Evolutionary conservation across 2,888 invertebrate genomes (phyloP), one percentile per base, ranked within the genome.

Genomic region (Acleris literana): DNA sequence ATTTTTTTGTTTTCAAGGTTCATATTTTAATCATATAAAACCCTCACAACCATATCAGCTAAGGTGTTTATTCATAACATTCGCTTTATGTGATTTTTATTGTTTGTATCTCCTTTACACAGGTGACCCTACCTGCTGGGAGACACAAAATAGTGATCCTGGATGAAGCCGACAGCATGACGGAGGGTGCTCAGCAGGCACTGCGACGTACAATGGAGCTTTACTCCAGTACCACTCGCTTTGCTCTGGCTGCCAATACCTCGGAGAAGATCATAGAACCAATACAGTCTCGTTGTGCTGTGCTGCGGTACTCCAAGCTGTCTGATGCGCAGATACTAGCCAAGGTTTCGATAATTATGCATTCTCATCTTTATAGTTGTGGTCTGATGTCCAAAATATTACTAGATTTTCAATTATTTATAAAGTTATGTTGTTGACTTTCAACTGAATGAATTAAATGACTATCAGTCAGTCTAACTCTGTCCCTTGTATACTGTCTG

Each of bases 81-180:
- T 11, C 11, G 33, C 17, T 1, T 9, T 6, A 48, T 20, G 48
- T 48, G 1, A 17, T 17, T 11, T 49, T 18, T 49, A 9, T 18
- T 9, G 4, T 17, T 18, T n/a, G 11, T 9, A 33, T 9, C 33
- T n/a, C n/a, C n/a, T 9, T 2, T 18, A 33, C n/a, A 3, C 58
- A 88, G 94, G 98, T 99, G 0, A 99, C 99, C 0, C 87, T 99
- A 55, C 98, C 99, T 0, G 93, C 95, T 17, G 98, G 98, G 0
- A 73, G 92, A 0, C 99, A 99, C 85, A 99, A 99, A 88, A 97
- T 99, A 70, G 96, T 99, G 63, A 99, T 99, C 76, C 91, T 99
- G 39, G 99, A 99, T 90, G 99, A 99, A 90, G 99, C 99, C 0
- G 99, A 99, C 92, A 97, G 99, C 84, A 99, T 99, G 99, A 99